phyloP scores from a whole-genome alignment of 2,113 vertebrate genomes.

The Erpornis zantholeuca region DNA sequence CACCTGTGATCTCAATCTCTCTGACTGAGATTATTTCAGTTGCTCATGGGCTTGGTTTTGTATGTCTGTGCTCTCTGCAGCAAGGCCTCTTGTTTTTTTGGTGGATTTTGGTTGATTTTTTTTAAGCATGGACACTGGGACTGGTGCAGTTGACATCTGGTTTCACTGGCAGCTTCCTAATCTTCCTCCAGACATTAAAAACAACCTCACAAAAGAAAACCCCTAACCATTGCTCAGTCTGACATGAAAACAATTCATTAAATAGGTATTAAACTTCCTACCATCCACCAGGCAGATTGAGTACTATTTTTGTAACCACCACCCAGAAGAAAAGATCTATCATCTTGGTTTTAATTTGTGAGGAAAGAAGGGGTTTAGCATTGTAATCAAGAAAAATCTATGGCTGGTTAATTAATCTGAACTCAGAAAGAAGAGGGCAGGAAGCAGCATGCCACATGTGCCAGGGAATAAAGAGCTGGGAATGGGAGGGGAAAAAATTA shows the following conservation, averaged over 20 bases:
- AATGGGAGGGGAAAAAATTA: neutral
- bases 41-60: neutral
- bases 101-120: neutral
- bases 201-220: neutral
- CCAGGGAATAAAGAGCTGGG: neutral
- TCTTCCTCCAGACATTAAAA: neutral
- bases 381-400: neutral
- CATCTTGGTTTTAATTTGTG: neutral
- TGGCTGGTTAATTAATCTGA: neutral
- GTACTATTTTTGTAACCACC: neutral
- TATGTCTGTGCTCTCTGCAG: neutral
- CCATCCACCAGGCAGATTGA: neutral
- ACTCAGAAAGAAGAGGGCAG: neutral
- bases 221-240: neutral
- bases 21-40: neutral
- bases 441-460: neutral
- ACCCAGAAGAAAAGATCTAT: neutral
- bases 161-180: neutral
- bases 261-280: neutral
- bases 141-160: neutral
- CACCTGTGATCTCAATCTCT: too few relatives aligned
- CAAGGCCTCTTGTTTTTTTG: neutral
- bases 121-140: neutral
- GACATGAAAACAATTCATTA: neutral
- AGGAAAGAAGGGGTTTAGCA: neutral